Conservation (phyloP, 1,140 invertebrate genomes). For the Drosophila nasuta region DNA sequence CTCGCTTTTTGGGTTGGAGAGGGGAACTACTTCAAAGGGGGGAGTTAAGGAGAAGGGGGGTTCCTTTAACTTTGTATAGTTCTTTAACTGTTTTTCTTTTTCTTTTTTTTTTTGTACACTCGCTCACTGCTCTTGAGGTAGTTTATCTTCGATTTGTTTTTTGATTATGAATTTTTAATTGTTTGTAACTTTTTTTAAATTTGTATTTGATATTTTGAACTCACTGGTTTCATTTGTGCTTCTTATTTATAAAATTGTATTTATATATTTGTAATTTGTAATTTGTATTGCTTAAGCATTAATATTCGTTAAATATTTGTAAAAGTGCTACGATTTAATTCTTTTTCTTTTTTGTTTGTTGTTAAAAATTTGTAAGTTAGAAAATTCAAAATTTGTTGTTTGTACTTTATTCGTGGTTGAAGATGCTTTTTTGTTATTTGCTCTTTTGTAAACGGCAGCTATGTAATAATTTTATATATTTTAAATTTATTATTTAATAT, state of each 20-base stretch:
- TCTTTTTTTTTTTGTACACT: slow-evolving; percentile 56
- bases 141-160: slow-evolving; percentile 53
- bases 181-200: slow-evolving; percentile 25
- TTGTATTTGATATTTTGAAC: slow-evolving; percentile 69
- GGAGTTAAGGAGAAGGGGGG: background rate
- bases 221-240: slow-evolving; percentile 63
- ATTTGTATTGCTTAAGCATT: slow-evolving; percentile 46
- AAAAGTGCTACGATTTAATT: slow-evolving; percentile 74
- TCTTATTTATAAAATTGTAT: slow-evolving; percentile 47
- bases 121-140: slow-evolving; percentile 71
- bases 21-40: slow-evolving; percentile 9
- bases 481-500: slow-evolving; percentile 32
- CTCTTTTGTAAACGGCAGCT: slow-evolving; percentile 71
- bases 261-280: slow-evolving; percentile 20
- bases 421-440: slow-evolving; percentile 38
- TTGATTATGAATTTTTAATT: slow-evolving; percentile 24
- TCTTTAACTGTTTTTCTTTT: slow-evolving; percentile 14
- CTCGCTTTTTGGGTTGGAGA: slow-evolving; percentile 17
- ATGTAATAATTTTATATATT: slow-evolving; percentile 53
- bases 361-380: slow-evolving; percentile 71
- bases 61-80: slow-evolving; percentile 6
- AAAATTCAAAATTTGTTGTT: slow-evolving; percentile 61
- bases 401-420: slow-evolving; percentile 63
- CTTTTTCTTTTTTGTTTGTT: slow-evolving; percentile 47
- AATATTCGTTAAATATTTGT: slow-evolving; percentile 46